Base-by-base conservation (phyloP, 1,140 invertebrate species). In the Nebria ingens region DNA sequence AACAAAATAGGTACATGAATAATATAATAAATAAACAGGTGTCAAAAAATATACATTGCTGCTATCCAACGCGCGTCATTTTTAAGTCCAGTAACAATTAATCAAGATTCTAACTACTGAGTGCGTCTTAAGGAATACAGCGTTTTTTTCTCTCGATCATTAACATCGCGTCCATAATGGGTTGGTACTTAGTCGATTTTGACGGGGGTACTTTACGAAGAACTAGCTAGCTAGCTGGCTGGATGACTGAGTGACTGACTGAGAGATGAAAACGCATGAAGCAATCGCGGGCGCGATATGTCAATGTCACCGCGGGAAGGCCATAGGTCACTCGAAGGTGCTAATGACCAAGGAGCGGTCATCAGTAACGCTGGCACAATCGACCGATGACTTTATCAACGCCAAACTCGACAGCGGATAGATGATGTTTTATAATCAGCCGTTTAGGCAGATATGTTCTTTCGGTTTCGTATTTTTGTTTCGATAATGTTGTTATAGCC, bases 231-330 rank as follows among this genome's bases (percentile, higher is more conserved):
- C 17, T n/a, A n/a, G n/a, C n/a, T n/a, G n/a, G n/a, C n/a, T n/a
- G n/a, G n/a, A n/a, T n/a, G n/a, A n/a, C n/a, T n/a, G n/a, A n/a
- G n/a, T n/a, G n/a, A n/a, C n/a, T n/a, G n/a, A n/a, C n/a, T n/a
- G n/a, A n/a, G n/a, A n/a, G n/a, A n/a, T n/a, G n/a, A n/a, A n/a
- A n/a, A n/a, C 40, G 17, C 9, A 17, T 17, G 40, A 45, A 17
- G 40, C 40, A 45, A 45, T 45, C 40, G 40, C 40, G 40, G 40
- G 17, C 40, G 40, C 40, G 40, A 45, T 45, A 45, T 45, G 40
- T 45, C 40, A 45, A 45, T 17, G 40, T 45, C 40, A 6, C n/a
- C n/a, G 40, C 40, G 40, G 17, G 40, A 9, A 45, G 40, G 40
- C 15, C 40, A 17, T 12, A 45, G 40, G 40, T 45, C 40, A 45